Evolutionary conservation across 1,140 invertebrate species (phyloP).

Genomic region (Orussus abietinus): DNA sequence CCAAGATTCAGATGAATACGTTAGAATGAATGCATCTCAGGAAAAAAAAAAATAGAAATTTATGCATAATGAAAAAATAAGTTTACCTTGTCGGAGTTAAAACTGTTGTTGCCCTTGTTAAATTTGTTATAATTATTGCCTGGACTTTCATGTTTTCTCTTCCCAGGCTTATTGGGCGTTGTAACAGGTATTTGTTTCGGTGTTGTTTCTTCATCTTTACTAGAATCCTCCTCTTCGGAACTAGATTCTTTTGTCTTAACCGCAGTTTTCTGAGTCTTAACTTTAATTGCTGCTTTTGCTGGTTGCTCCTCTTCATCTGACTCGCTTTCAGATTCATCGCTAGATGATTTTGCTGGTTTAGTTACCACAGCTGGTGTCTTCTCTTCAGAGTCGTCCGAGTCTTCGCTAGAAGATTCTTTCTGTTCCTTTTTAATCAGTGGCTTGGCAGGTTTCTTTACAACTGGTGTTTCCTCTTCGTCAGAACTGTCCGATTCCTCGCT

Average conservation of each 20-base stretch:
- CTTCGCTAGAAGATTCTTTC: too few species aligned
- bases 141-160: conserved; percentile 47
- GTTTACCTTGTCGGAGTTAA: conserved; percentile 51
- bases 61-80: conserved; percentile 9
- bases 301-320: conserved; percentile 20
- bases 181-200: conserved; percentile 22
- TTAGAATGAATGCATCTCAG: too few species aligned
- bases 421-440: conserved; percentile 24
- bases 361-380: conserved; percentile 20
- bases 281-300: conserved; percentile 15
- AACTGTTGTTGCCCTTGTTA: conserved; percentile 50
- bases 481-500: conserved; percentile 28
- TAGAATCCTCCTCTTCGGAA: conserved; percentile 33
- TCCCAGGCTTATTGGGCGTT: conserved; percentile 23
- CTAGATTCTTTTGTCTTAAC: conserved; percentile 31
- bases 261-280: conserved; percentile 12
- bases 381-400: conserved; percentile 33
- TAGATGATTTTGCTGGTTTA: conserved; percentile 16
- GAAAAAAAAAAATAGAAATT: neutral
- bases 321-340: conserved; percentile 20
- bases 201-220: conserved; percentile 32
- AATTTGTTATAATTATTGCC: conserved; percentile 56
- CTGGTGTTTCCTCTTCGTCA: conserved; percentile 25
- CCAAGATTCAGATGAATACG: too few species aligned
- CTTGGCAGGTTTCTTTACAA: conserved; percentile 12